Evolutionary conservation across 1,140 invertebrate genomes (phyloP), one percentile per base, ranked within the genome.

Genomic region (Ptiloglossa arizonensis): DNA sequence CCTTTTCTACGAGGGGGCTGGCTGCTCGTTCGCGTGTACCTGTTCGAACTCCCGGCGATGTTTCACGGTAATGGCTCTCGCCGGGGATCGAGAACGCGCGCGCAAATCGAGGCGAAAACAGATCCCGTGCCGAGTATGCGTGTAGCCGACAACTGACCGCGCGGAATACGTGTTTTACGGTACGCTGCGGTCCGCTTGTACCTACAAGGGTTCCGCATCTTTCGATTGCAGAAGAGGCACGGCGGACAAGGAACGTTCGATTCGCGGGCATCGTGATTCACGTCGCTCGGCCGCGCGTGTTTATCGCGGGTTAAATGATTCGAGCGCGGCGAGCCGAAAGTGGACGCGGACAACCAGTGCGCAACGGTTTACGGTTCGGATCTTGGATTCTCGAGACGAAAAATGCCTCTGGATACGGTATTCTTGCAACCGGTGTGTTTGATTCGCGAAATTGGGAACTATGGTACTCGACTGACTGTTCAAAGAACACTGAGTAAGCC

Each of bases 1-100:
- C 69, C 52, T 41, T 76, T 35, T 46, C 50, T n/a, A n/a, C 32
- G 72, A 22, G 9, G 19, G 24, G 54, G 19, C 27, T 27, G n/a
- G n/a, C n/a, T n/a, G n/a, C n/a, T n/a, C 9, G 9, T 13, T 79
- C 44, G 13, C 69, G 46, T 57, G 77, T 85, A 72, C 71, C 68
- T 80, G 70, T 70, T 70, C 66, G 57, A 62, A 52, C 46, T 32
- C 52, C 66, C 59, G 62, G 41, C 69, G n/a, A 83, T 83, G 76
- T 79, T 83, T 75, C 81, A 84, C 64, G 77, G 35, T 83, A 84
- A 84, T 84, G 77, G 54, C 64, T 32, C 63, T 46, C 57, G 27
- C n/a, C 38, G 70, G n/a, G 19, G 67, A 72, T 72, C 69, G 67
- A 22, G 44, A 76, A 70, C 46, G 29, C n/a, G 70, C 64, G 76